phyloP scores from a whole-genome alignment of 2,113 vertebrate species.

The Drymodes brunneopygia region DNA sequence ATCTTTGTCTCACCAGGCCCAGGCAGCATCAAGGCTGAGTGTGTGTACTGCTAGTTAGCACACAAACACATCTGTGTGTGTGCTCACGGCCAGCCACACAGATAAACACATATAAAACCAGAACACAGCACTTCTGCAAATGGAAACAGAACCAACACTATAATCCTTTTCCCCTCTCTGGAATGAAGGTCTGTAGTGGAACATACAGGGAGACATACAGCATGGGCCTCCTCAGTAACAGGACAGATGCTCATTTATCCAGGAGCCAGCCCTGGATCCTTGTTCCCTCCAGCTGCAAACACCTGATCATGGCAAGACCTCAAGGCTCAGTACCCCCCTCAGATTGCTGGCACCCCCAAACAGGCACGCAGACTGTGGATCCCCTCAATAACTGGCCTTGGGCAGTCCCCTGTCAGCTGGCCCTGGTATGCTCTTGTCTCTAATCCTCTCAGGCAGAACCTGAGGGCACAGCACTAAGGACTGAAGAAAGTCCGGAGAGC shows the following conservation, averaged over 20 bases:
- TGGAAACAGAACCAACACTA: not conserved
- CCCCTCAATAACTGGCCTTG: not conserved
- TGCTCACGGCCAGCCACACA: not conserved
- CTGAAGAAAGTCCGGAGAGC: not conserved
- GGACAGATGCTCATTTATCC: not conserved
- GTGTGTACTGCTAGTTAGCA: not conserved
- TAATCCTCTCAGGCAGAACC: not conserved
- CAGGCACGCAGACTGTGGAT: accelerated
- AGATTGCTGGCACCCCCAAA: not conserved
- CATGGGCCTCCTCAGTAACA: not conserved
- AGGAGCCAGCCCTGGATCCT: not conserved
- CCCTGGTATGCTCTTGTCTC: not conserved
- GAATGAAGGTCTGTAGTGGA: not conserved
- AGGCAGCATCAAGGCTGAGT: not conserved
- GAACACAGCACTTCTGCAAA: not conserved
- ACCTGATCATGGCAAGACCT: not conserved
- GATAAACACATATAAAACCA: not conserved
- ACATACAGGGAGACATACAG: not conserved
- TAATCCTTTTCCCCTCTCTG: not conserved
- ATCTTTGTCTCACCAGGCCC: not conserved
- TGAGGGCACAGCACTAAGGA: not conserved
- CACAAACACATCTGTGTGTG: accelerated
- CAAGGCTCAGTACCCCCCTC: not conserved
- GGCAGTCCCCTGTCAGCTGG: not conserved
- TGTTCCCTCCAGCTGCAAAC: not conserved